Evolutionary conservation across 2,888 invertebrate genomes (phyloP).

Genomic region (Polydesmus complanatus): DNA sequence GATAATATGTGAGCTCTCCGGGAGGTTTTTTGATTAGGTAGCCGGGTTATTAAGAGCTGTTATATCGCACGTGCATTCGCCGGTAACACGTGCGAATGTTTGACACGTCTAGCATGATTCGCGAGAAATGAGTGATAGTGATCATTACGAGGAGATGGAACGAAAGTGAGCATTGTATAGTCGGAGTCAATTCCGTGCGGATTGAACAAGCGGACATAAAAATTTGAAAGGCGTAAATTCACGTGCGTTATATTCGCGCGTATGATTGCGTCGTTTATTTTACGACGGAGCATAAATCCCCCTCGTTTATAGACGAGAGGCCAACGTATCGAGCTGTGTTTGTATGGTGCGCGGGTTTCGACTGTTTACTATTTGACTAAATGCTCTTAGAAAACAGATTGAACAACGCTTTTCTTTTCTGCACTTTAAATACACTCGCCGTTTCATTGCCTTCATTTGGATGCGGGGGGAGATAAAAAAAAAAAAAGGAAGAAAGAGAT

Average conservation of each 20-base stretch:
- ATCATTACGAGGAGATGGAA: background rate
- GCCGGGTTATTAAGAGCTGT: too few relatives aligned
- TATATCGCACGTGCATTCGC: too few relatives aligned
- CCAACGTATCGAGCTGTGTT: too few relatives aligned
- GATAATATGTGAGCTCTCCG: too few relatives aligned
- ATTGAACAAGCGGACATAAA: background rate
- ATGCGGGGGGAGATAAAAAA: too few relatives aligned
- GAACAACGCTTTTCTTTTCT: too few relatives aligned
- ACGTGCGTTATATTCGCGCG: background rate
- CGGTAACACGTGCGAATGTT: background rate
- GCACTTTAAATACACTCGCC: too few relatives aligned
- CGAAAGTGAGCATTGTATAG: background rate
- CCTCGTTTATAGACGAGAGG: background rate
- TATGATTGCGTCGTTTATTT: background rate
- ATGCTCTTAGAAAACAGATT: too few relatives aligned
- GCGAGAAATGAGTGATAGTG: background rate
- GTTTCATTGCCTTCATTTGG: too few relatives aligned
- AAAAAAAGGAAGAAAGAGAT: too few relatives aligned
- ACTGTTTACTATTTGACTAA: background rate
- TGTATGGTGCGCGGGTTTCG: background rate
- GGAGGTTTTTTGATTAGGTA: too few relatives aligned
- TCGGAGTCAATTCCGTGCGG: background rate
- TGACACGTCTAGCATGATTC: background rate
- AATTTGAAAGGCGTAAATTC: background rate
- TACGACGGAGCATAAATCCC: background rate